A percentile compares a stretch with the other conserved stretches of the same genome.
These are phyloP conservation scores for Pholis gunnellus DNA, from an alignment of 2,113 vertebrate species.

Conservation along the genomic window DNA sequence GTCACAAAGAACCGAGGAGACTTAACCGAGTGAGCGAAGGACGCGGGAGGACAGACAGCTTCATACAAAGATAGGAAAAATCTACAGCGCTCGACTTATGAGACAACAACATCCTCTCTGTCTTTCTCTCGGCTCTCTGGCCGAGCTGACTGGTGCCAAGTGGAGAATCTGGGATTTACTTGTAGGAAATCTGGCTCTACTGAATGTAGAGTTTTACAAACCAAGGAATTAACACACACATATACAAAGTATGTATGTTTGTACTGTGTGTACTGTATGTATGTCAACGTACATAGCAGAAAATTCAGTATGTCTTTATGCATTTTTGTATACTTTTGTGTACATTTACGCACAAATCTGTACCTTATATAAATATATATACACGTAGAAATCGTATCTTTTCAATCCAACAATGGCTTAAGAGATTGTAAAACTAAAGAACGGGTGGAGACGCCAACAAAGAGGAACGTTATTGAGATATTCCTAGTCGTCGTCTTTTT, in stretches of 20 bases:
- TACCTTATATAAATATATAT: constrained; percentile 72
- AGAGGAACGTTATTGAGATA: constrained; percentile 83
- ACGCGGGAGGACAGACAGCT: constrained; percentile 75
- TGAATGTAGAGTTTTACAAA: constrained; percentile 85
- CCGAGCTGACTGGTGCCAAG: constrained; percentile 86
- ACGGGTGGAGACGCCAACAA: constrained; percentile 75
- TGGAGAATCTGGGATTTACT: constrained; percentile 81
- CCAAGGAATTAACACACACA: constrained; percentile 77
- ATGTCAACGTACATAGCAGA: constrained; percentile 72
- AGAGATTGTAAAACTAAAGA: constrained; percentile 76
- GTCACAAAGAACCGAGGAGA: constrained; percentile 41
- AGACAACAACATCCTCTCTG: constrained; percentile 76
- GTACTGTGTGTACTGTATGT: constrained; percentile 71
- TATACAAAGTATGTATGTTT: constrained; percentile 75
- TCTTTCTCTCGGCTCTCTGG: constrained; percentile 73
- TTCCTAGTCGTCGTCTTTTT: constrained; percentile 74
- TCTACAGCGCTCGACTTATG: constrained; percentile 58
- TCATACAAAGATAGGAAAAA: constrained; percentile 84
- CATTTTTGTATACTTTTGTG: constrained; percentile 82
- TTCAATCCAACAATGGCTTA: constrained; percentile 70
- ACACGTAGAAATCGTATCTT: constrained; percentile 66
- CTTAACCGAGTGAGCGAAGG: constrained; percentile 53
- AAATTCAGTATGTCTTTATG: constrained; percentile 78
- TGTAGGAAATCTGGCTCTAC: constrained; percentile 84
- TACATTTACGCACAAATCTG: constrained; percentile 77